Evolutionary conservation across 2,797 vertebrate species (phyloP), one percentile per base, ranked within the genome.

Genomic region (Chelon auratus): DNA sequence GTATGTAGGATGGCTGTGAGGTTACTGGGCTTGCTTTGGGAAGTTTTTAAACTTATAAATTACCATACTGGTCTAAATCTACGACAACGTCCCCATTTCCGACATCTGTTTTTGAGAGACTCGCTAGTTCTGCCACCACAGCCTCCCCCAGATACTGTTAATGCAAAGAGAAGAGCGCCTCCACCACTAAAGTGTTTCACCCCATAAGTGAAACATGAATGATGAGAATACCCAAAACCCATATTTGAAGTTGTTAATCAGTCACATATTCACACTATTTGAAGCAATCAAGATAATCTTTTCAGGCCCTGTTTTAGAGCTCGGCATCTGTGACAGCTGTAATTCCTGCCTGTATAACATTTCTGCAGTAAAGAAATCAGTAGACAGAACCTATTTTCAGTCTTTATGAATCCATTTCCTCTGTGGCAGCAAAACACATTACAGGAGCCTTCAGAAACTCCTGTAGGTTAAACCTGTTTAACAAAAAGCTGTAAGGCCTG

Each of bases 71-170:
- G 3, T 39, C 40, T 53, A 37, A 65, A 65, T 54, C 1, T 54
- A 17, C 37, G 39, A 54, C 63, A n/a, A n/a, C n/a, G n/a, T 7
- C 20, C 9, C 18, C n/a, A 26, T 26, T 52, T 13, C 51, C 24
- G 47, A 18, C 52, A 66, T 45, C 37, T 43, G 12, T 22, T 42
- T 36, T 33, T 64, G 9, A 55, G 20, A 52, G n/a, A 13, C 17
- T 0, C 9, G 36, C n/a, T 22, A 15, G 17, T 20, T 53, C 24
- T 42, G 24, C 17, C 33, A 17, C 0, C 0, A 9, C 2, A 14
- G 8, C 20, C 36, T 45, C 51, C 1, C 7, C 4, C 13, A 17
- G 14, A 26, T 30, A 30, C 51, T 37, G 8, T 55, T 54, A 36
- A 65, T 45, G 10, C 8, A 6, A 7, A 24, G 37, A 42, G 54